Evolutionary conservation across 2,113 vertebrate species (phyloP).

Genomic region (Tychaedon coryphoeus): DNA sequence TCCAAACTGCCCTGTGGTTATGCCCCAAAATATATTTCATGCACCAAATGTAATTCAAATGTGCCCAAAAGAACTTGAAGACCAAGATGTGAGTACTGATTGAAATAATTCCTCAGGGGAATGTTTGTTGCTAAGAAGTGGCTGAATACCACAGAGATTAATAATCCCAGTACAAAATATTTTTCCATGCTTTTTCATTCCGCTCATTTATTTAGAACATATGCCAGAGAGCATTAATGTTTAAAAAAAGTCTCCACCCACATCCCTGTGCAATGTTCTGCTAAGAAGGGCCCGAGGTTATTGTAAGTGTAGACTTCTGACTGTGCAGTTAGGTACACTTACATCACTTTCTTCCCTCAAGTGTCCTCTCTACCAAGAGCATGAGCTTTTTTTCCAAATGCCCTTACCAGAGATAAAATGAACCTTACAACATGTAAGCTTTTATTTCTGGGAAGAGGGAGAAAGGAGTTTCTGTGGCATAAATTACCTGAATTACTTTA

Average conservation of each 20-base stretch:
- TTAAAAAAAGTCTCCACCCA: slow-evolving; percentile 23
- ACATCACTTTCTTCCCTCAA: not conserved
- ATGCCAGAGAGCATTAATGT: slow-evolving; percentile 32
- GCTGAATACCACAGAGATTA: slow-evolving; percentile 45
- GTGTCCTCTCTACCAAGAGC: not conserved
- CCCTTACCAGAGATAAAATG: not conserved
- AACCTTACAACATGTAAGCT: not conserved
- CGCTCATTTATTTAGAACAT: slow-evolving; percentile 24
- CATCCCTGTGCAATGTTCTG: not conserved
- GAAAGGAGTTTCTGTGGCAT: not conserved
- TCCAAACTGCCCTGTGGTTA: slow-evolving; percentile 7
- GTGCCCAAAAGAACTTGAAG: not conserved
- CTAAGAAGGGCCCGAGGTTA: not conserved
- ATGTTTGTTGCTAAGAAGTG: slow-evolving; percentile 30
- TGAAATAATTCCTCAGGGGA: slow-evolving; percentile 30
- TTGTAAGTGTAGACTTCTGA: not conserved
- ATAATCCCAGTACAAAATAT: slow-evolving; percentile 38
- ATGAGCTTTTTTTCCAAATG: not conserved
- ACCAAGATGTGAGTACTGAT: slow-evolving; percentile 18
- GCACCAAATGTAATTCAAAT: slow-evolving; percentile 4
- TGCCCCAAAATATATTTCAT: slow-evolving; percentile 41
- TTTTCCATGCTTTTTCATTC: slow-evolving; percentile 42
- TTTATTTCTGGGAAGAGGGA: not conserved
- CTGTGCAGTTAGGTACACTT: not conserved
- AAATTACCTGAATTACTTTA: not conserved